Conservation (phyloP, 2,888 invertebrate genomes). For the Dynastes hyllus region DNA sequence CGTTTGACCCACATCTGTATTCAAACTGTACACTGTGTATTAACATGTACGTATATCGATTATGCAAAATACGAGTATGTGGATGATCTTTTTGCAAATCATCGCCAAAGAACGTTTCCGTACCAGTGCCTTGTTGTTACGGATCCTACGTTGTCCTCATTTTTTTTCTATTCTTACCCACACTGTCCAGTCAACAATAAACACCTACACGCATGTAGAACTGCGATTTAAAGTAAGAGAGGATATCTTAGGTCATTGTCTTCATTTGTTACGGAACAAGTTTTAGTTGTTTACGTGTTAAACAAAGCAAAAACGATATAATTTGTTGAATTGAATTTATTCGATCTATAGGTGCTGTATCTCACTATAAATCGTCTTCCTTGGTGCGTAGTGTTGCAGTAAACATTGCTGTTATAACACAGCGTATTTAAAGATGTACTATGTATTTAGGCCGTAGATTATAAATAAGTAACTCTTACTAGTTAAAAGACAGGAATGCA, state of each 20-base stretch:
- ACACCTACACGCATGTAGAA: slow-evolving; percentile 11
- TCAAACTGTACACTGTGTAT: too few relatives aligned
- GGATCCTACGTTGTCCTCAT: slow-evolving; percentile 17
- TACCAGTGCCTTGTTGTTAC: slow-evolving; percentile 2
- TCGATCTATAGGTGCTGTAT: too few relatives aligned
- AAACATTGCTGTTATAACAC: too few relatives aligned
- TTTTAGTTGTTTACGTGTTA: background rate
- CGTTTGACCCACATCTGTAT: too few relatives aligned
- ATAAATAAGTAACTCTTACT: too few relatives aligned
- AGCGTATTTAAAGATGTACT: too few relatives aligned
- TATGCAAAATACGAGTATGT: background rate
- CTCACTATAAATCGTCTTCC: too few relatives aligned
- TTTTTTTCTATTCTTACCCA: slow-evolving; percentile 32
- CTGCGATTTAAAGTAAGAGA: slow-evolving; percentile 6
- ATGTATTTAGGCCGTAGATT: too few relatives aligned
- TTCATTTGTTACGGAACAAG: background rate
- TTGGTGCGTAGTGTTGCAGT: too few relatives aligned
- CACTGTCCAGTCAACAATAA: slow-evolving; percentile 24
- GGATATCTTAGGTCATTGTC: slow-evolving; percentile 23
- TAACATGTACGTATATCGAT: background rate
- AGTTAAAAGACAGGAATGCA: too few relatives aligned
- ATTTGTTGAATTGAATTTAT: too few relatives aligned
- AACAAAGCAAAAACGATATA: too few relatives aligned
- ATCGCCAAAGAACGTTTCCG: background rate
- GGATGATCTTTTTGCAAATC: background rate